Evolutionary conservation across 2,888 invertebrate genomes (phyloP), one percentile per base, ranked within the genome.

Genomic region (Halictus quadricinctus): DNA sequence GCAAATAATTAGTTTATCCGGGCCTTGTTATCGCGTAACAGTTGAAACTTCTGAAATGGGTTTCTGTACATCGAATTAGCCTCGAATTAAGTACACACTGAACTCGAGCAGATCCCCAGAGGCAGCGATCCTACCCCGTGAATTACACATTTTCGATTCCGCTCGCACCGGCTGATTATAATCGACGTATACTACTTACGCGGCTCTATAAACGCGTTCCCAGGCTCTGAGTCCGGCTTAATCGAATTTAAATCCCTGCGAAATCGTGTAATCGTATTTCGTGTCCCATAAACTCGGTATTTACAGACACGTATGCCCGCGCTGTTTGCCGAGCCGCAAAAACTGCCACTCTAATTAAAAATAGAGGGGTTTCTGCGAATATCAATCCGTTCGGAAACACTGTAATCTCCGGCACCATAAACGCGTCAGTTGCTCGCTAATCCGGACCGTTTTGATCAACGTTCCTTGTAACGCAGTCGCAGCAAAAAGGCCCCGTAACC

Each of bases 181-280:
- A 60, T 60, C 60, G 60, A 29, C 25, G 60, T 60, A 25, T 29
- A 60, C 25, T 25, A 60, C 25, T 60, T 60, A 60, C 60, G 25
- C 60, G 60, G 60, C 25, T 13, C 25, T 6, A 60, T 60, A 29
- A 60, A 60, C 60, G 13, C 29, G 60, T 60, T 15, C 15, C 25
- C 60, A 60, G n/a, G 29, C 29, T 29, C 25, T 13, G 25, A 7
- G 15, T 60, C 25, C 18, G 29, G n/a, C 18, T 72, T 50, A 72
- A 48, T 48, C 8, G 48, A 46, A 72, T 72, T 50, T 50, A 72
- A 72, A 72, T 72, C 72, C 48, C 29, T 46, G 46, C 25, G 18
- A 36, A 66, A 66, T 66, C 66, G 66, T 18, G 66, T 66, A 72
- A 50, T 72, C 29, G 72, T 46, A 72, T 48, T 50, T 72, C 72